These are phyloP conservation scores for Metaphire vulgaris DNA, from an alignment of 1,140 invertebrate genomes.

Conservation along the genomic window DNA sequence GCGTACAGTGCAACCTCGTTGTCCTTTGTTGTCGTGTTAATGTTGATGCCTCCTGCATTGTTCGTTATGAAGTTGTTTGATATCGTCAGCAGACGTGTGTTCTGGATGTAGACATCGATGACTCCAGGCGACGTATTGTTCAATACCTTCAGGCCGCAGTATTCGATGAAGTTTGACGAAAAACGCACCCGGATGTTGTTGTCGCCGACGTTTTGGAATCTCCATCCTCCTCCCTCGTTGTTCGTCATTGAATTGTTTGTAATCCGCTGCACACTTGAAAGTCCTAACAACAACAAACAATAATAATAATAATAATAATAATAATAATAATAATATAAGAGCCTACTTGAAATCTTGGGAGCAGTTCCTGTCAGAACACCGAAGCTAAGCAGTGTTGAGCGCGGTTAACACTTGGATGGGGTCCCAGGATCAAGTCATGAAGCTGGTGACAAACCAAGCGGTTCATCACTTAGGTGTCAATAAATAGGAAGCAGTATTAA, in stretches of 20 bases:
- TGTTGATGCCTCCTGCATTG: conserved; percentile 40
- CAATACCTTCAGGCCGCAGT: conserved; percentile 65
- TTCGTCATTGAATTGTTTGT: conserved; percentile 73
- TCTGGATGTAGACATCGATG: conserved; percentile 77
- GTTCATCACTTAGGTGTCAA: too few relatives aligned
- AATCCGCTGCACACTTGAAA: conserved; percentile 65
- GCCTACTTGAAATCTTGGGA: too few relatives aligned
- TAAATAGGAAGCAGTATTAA: too few relatives aligned
- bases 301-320: neutral
- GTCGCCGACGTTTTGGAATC: conserved; percentile 75
- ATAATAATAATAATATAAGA: too few relatives aligned
- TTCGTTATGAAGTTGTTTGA: conserved; percentile 41
- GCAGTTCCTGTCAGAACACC: too few relatives aligned
- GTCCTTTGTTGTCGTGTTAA: conserved; percentile 37
- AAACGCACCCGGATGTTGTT: conserved; percentile 86
- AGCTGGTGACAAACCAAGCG: too few relatives aligned
- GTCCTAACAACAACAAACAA: neutral
- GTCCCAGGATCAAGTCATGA: too few relatives aligned
- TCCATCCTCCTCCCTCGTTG: conserved; percentile 80
- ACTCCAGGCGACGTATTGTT: conserved; percentile 12
- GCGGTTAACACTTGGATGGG: too few relatives aligned
- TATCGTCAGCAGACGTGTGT: conserved; percentile 69
- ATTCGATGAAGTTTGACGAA: conserved; percentile 75
- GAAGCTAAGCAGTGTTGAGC: too few relatives aligned
- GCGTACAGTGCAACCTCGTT: conserved; percentile 60